A percentile compares a stretch with the other conserved stretches of the same genome.
These are phyloP conservation scores for Hippolais icterina DNA, from an alignment of 2,113 vertebrate species.

Conservation along the genomic window DNA sequence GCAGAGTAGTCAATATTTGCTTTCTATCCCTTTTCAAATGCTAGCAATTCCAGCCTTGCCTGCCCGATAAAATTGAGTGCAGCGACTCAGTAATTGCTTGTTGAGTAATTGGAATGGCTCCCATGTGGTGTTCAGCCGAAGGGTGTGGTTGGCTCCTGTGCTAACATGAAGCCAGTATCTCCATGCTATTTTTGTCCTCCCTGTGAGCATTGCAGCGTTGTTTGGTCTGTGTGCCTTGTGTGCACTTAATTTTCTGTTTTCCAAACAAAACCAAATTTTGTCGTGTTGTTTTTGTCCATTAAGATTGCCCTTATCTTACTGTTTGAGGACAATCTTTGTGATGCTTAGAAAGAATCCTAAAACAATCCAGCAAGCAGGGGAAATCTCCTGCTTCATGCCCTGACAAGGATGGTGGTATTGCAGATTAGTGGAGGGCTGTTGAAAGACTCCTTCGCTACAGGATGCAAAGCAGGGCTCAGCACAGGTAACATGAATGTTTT, in stretches of 20 bases:
- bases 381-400: neutral
- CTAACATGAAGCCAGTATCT: slow-evolving; percentile 16
- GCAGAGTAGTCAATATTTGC: slow-evolving; percentile 8
- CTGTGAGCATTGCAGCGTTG: neutral
- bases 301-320: neutral
- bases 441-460: neutral
- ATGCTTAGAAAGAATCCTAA: neutral
- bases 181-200: neutral
- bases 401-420: accelerated
- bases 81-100: neutral
- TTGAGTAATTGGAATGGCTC: slow-evolving; percentile 21
- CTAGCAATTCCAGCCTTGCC: slow-evolving; percentile 11
- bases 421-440: neutral
- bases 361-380: neutral
- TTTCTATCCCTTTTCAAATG: neutral
- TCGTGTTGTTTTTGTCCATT: accelerated
- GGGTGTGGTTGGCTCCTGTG: slow-evolving; percentile 66
- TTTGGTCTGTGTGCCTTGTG: neutral
- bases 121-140: neutral
- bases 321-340: neutral
- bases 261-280: neutral
- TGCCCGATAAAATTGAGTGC: slow-evolving; percentile 17
- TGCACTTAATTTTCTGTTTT: neutral
- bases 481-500: accelerated
- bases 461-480: neutral